These are phyloP conservation scores for Pionites leucogaster DNA, from an alignment of 2,113 vertebrate genomes.

Conservation along the genomic window DNA sequence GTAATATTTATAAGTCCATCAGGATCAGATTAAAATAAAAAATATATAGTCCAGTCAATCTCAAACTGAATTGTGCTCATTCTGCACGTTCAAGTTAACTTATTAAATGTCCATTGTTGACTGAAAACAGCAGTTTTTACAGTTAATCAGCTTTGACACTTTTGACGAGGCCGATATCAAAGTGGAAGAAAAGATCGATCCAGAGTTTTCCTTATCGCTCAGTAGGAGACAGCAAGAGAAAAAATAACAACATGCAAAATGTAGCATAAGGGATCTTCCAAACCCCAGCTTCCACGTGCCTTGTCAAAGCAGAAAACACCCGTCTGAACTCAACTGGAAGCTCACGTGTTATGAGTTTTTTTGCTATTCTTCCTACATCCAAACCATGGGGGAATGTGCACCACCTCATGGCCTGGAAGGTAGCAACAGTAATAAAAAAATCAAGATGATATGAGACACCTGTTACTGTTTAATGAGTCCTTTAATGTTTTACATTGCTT, in stretches of 20 bases:
- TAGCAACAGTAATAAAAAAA: conserved; percentile 81
- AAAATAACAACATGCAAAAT: conserved; percentile 63
- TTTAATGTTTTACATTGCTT: conserved; percentile 83
- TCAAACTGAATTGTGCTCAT: conserved; percentile 73
- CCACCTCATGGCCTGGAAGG: conserved; percentile 77
- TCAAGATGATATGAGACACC: conserved; percentile 81
- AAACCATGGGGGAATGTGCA: conserved; percentile 74
- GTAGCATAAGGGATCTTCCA: conserved; percentile 75
- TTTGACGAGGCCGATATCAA: conserved; percentile 76
- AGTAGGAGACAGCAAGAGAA: conserved; percentile 75
- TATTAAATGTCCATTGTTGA: conserved; percentile 77
- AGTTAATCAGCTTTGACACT: conserved; percentile 77
- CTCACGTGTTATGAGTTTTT: conserved; percentile 44
- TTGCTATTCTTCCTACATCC: conserved; percentile 73
- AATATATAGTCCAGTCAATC: conserved; percentile 73
- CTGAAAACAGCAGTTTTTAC: conserved; percentile 75
- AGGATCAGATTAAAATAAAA: conserved; percentile 74
- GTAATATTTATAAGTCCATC: conserved; percentile 81
- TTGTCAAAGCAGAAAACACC: conserved; percentile 68
- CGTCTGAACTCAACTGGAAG: conserved; percentile 69
- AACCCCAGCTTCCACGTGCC: conserved; percentile 72
- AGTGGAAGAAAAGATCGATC: conserved; percentile 74
- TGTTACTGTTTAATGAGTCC: conserved; percentile 80
- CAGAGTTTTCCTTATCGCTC: conserved; percentile 74
- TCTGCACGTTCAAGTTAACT: conserved; percentile 73